These are phyloP conservation scores for Zophobas morio DNA, from an alignment of 1,140 invertebrate genomes.

Conservation along the genomic window DNA sequence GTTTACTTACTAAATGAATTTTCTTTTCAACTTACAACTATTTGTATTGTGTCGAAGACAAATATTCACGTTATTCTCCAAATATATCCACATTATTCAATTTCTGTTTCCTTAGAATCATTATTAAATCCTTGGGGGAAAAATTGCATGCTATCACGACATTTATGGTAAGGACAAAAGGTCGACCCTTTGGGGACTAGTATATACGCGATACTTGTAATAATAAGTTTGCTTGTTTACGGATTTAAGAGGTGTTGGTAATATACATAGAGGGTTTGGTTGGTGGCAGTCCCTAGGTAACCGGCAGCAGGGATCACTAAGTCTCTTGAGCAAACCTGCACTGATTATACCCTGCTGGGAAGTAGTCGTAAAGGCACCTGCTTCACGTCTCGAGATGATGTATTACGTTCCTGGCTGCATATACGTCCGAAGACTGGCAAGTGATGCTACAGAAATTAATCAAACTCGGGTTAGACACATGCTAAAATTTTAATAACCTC, in stretches of 20 bases:
- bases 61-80: conserved; percentile 7
- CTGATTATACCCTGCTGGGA: conserved; percentile 39
- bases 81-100: conserved; percentile 11
- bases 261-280: conserved; percentile 14
- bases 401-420: conserved; percentile 16
- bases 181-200: background rate
- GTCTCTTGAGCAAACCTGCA: conserved; percentile 39
- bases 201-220: background rate
- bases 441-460: conserved; percentile 33
- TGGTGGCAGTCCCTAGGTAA: conserved; percentile 26
- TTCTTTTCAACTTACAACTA: background rate
- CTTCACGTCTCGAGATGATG: conserved; percentile 36
- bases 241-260: conserved; percentile 28
- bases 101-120: background rate
- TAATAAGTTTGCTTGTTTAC: conserved; percentile 26
- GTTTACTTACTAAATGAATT: conserved; percentile 30
- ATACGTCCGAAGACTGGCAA: conserved; percentile 29
- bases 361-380: conserved; percentile 38
- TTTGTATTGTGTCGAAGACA: conserved; percentile 1
- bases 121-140: conserved; percentile 1
- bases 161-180: conserved; percentile 4
- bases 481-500: conserved; percentile 32
- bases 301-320: conserved; percentile 35
- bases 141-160: conserved; percentile 6
- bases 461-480: conserved; percentile 26